Evolutionary conservation across 1,140 invertebrate genomes (phyloP).

Genomic region (Drosophila saltans): DNA sequence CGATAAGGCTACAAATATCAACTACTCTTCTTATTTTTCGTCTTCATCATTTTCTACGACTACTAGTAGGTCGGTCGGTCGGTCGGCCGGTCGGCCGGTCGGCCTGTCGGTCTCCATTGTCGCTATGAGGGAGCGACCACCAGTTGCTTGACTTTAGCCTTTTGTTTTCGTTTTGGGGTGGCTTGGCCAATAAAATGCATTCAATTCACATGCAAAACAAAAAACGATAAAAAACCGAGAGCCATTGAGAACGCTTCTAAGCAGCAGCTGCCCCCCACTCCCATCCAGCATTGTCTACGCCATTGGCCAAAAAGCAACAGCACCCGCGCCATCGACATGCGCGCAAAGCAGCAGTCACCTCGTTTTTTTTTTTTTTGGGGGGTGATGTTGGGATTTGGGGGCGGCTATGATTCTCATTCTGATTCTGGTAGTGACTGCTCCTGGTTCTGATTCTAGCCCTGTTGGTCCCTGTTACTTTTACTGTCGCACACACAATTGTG

Average conservation of each 20-base stretch:
- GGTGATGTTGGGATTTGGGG: conserved; percentile 11
- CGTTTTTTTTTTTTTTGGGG: no score
- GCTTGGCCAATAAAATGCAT: conserved; percentile 78
- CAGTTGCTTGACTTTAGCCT: conserved; percentile 43
- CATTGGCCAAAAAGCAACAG: conserved; percentile 70
- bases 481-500: conserved; percentile 18
- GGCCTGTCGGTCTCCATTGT: no score
- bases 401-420: background rate
- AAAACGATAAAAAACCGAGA: conserved; percentile 73
- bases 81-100: no score
- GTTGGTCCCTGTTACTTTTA: no score
- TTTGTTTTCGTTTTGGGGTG: conserved; percentile 60
- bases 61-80: background rate
- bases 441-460: no score
- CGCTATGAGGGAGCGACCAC: conserved; percentile 25
- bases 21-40: conserved; percentile 13
- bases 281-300: conserved; percentile 69
- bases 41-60: background rate
- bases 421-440: no score
- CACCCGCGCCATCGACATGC: conserved; percentile 63
- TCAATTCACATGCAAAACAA: conserved; percentile 75
- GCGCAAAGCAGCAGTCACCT: conserved; percentile 46
- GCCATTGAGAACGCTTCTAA: conserved; percentile 80
- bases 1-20: conserved; percentile 58
- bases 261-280: conserved; percentile 50